Conservation (phyloP, 2,888 invertebrate species). For the Lypha dubia region DNA sequence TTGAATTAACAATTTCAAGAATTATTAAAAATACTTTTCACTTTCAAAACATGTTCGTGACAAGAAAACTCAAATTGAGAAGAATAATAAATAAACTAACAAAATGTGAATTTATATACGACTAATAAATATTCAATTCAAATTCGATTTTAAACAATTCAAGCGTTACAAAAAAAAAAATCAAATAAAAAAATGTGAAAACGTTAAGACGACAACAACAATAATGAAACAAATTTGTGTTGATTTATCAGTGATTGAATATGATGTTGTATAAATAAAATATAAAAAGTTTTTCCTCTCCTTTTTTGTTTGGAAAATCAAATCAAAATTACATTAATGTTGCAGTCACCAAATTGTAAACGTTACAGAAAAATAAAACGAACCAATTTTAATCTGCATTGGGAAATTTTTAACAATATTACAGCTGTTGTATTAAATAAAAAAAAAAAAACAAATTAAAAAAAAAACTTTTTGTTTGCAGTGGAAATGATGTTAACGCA, state of each 20-base stretch:
- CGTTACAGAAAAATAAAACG: conserved; percentile 11
- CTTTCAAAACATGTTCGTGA: conserved; percentile 14
- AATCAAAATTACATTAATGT: conserved; percentile 58
- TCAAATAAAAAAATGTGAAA: conserved; percentile 17
- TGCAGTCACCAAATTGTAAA: conserved; percentile 54
- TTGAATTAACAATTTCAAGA: conserved; percentile 52
- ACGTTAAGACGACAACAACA: conserved; percentile 11
- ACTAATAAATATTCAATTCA: conserved; percentile 58
- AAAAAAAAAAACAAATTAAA: too few species aligned
- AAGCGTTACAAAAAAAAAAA: conserved; percentile 57
- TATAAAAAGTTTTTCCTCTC: conserved; percentile 7
- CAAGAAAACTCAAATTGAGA: conserved; percentile 39
- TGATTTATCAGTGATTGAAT: conserved; percentile 46
- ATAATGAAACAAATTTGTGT: conserved; percentile 28
- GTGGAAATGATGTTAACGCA: conserved; percentile 51
- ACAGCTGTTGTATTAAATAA: conserved; percentile 77
- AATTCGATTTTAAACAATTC: conserved; percentile 50
- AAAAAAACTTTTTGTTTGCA: conserved; percentile 19
- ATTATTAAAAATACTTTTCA: conserved; percentile 46
- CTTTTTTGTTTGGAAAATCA: conserved; percentile 22
- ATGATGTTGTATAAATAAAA: conserved; percentile 48
- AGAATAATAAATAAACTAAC: conserved; percentile 36
- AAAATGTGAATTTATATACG: conserved; percentile 18
- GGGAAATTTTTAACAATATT: conserved; percentile 81
- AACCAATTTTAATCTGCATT: conserved; percentile 79